Conservation (phyloP, 2,113 vertebrate species). For the Phycodurus eques region DNA sequence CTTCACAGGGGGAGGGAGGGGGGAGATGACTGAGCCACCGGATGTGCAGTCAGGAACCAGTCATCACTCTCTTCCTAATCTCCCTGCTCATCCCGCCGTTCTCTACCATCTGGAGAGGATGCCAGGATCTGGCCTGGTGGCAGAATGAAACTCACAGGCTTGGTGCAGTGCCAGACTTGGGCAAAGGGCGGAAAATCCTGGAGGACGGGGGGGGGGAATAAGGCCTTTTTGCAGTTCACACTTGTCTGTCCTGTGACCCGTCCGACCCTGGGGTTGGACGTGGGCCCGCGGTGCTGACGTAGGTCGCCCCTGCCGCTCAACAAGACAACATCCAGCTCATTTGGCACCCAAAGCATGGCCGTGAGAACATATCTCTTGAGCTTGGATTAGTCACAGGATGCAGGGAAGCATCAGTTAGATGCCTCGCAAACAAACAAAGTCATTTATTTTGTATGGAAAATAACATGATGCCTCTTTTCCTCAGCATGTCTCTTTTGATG, state of each 20-base stretch:
- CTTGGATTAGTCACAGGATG: conserved; percentile 22
- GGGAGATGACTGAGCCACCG: conserved; percentile 52
- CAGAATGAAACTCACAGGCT: conserved; percentile 56
- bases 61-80: conserved; percentile 66
- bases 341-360: conserved; percentile 44
- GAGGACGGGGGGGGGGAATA: conserved; percentile 35
- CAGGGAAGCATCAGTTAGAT: conserved; percentile 11
- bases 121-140: conserved; percentile 61
- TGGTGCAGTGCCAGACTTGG: conserved; percentile 53
- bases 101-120: conserved; percentile 75
- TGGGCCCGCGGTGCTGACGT: conserved; percentile 55
- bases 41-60: conserved; percentile 69
- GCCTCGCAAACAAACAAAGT: conserved; percentile 6
- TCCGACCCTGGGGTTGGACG: conserved; percentile 47
- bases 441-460: conserved; percentile 2
- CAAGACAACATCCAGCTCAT: conserved; percentile 56
- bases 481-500: not conserved
- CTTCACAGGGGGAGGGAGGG: conserved; percentile 31
- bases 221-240: conserved; percentile 51
- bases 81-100: conserved; percentile 53
- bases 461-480: not conserved
- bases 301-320: conserved; percentile 49
- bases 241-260: conserved; percentile 53
- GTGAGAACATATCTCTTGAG: conserved; percentile 34
- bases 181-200: conserved; percentile 58